Base-by-base conservation (phyloP, 1,140 invertebrate species). In the Ceratina australensis region DNA sequence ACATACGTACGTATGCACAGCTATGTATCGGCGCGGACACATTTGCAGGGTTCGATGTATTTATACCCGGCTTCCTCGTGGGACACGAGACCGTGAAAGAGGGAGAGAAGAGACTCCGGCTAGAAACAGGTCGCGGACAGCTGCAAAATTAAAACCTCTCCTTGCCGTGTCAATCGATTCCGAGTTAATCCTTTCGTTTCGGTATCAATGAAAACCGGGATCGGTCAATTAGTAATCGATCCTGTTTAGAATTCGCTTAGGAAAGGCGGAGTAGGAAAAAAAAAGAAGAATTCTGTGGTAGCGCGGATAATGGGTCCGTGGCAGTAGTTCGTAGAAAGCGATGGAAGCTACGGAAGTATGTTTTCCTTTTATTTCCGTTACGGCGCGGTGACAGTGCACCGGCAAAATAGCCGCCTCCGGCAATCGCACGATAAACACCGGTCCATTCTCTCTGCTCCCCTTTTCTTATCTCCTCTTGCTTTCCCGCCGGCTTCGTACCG, bases 361-460 rank as follows among this genome's bases (percentile, higher is more conserved):
- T 77, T 83, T 86, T 86, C 64, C 84, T 86, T 86, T 81, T 82
- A 83, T 86, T 86, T 80, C 74, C 83, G 72, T 66, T 77, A 56
- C 60, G 59, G 20, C 52, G 69, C 71, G 81, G 76, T 86, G 81
- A 83, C 81, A 81, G 83, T 75, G 72, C 76, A 78, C 22, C 82
- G 82, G 82, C 73, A 82, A 86, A 86, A 86, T 78, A 86, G 83
- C 73, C 86, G 78, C 85, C 80, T 84, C 82, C 77, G 81, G 83
- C 79, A 82, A 82, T 87, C 72, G 79, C 52, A 67, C 86, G 81
- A 86, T 87, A 87, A 88, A 87, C 85, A 86, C 74, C 42, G 52
- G 63, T 78, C 72, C 72, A 80, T 74, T 84, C 60, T 66, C 47
- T 71, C 57, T 15, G 47, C 47, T 54, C 16, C n/a, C 52, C 52